Base-by-base conservation (phyloP, 2,113 vertebrate species). In the Ascaphus truei region DNA sequence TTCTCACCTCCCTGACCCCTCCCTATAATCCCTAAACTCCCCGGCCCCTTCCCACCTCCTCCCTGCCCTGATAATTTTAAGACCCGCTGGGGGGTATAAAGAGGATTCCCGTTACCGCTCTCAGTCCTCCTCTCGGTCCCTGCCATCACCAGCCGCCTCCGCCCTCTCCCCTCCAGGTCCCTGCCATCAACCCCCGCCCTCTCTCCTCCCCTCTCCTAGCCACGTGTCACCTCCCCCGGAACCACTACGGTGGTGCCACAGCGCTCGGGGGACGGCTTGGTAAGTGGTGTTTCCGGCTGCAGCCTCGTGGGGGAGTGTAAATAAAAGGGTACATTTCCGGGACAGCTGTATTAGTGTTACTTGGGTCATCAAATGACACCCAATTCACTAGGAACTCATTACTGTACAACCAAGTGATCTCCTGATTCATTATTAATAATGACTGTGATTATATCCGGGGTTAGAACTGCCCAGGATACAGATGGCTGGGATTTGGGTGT, bases 211-310 rank as follows among this genome's bases (percentile, higher is more conserved):
- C 55, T 51, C 30, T 23, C 18, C 22, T 9, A 68, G 66, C 66
- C 66, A 68, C 66, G 66, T 68, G 55, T 68, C 66, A 68, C 50
- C 30, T 56, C 7, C n/a, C 27, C 11, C 16, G 66, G 57, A 53
- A 20, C 51, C 15, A 57, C n/a, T 18, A 25, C 27, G 1, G 11
- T 22, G 15, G 4, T 1, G 11, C 20, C 9, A 8, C 39, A 20
- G 31, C 13, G 31, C n/a, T 16, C 27, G 12, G 30, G 4, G 41
- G 31, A 31, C 18, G n/a, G 22, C 1, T 22, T 13, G 5, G 4
- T 2, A 7, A 2, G 2, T 2, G 18, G 41, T 30, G 29, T 33
- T 59, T 68, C 66, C 66, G 55, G 39, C 31, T 13, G 6, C 8
- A 11, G 1, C 11, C 3, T 31, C 15, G 15, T 37, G 55, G 66